Conservation (phyloP, 1,140 invertebrate species). For the Drosophila pruinosa region DNA sequence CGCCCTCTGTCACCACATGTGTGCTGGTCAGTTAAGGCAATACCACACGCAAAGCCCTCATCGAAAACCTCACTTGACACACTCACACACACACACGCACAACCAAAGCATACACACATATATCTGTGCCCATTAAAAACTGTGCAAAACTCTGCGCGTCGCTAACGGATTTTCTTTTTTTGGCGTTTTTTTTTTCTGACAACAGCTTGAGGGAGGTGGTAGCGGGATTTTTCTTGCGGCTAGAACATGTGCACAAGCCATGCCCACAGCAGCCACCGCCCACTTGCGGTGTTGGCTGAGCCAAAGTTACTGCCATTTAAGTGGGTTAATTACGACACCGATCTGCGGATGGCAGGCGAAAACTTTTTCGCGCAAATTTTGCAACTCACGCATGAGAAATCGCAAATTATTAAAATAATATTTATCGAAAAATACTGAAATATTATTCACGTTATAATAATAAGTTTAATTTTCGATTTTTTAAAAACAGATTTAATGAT, state of each 20-base stretch:
- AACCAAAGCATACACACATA: slow-evolving; percentile 14
- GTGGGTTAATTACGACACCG: slow-evolving; percentile 70
- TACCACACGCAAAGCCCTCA: slow-evolving; percentile 38
- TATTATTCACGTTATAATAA: too few species aligned
- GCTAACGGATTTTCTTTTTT: slow-evolving; percentile 44
- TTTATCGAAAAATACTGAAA: slow-evolving; percentile 6
- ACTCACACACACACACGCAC: slow-evolving; percentile 25
- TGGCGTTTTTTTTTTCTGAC: slow-evolving; percentile 39
- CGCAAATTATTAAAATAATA: slow-evolving; percentile 1
- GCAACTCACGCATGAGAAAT: slow-evolving; percentile 3
- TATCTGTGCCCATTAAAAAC: slow-evolving; percentile 63
- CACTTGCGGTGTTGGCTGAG: slow-evolving; percentile 22
- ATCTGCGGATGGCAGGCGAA: slow-evolving; percentile 17
- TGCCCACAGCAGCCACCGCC: slow-evolving; percentile 35
- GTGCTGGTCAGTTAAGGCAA: slow-evolving; percentile 61
- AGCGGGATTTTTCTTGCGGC: slow-evolving; percentile 16
- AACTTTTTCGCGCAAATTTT: slow-evolving; percentile 9
- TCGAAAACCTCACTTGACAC: slow-evolving; percentile 36
- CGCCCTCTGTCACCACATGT: slow-evolving; percentile 18
- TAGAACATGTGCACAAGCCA: slow-evolving; percentile 20
- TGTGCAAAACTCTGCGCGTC: slow-evolving; percentile 63
- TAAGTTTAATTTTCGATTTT: too few species aligned
- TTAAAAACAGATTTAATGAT: too few species aligned
- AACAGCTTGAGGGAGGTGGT: slow-evolving; percentile 12
- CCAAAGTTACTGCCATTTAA: slow-evolving; percentile 53